Evolutionary conservation across 2,888 invertebrate genomes (phyloP).

Genomic region (Drosophila aldrichi): DNA sequence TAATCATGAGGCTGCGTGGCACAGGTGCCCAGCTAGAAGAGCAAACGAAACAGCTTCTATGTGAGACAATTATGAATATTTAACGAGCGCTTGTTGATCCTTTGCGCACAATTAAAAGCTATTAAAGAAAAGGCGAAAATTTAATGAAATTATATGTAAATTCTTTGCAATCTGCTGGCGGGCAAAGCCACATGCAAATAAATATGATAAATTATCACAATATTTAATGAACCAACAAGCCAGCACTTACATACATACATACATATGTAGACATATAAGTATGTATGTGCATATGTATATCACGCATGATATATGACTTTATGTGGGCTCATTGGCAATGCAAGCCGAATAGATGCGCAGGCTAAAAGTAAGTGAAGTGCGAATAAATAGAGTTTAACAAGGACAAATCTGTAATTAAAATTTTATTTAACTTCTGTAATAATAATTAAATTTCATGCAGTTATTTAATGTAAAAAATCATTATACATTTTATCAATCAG

Average conservation of each 20-base stretch:
- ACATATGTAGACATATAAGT: slow-evolving; percentile 19
- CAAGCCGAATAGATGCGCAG: not conserved
- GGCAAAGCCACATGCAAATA: slow-evolving; percentile 73
- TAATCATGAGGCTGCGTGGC: slow-evolving; percentile 43
- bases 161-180: slow-evolving; percentile 39
- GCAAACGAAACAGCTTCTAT: slow-evolving; percentile 1
- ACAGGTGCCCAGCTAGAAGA: not conserved
- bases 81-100: slow-evolving; percentile 1
- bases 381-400: not conserved
- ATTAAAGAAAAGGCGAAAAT: slow-evolving; percentile 20
- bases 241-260: slow-evolving; percentile 5
- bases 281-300: slow-evolving; percentile 14
- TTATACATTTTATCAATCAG: no score
- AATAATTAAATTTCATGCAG: slow-evolving; percentile 19
- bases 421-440: slow-evolving; percentile 6
- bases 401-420: slow-evolving; percentile 38
- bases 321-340: slow-evolving; percentile 53
- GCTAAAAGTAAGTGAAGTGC: slow-evolving; percentile 17
- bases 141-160: slow-evolving; percentile 58
- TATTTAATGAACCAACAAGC: slow-evolving; percentile 76
- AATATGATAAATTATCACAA: slow-evolving; percentile 78
- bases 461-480: no score
- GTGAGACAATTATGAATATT: slow-evolving; percentile 8
- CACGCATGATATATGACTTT: slow-evolving; percentile 72
- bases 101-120: slow-evolving; percentile 46